These are phyloP conservation scores for Thalassoma bifasciatum DNA, from an alignment of 2,113 vertebrate genomes.

Conservation along the genomic window DNA sequence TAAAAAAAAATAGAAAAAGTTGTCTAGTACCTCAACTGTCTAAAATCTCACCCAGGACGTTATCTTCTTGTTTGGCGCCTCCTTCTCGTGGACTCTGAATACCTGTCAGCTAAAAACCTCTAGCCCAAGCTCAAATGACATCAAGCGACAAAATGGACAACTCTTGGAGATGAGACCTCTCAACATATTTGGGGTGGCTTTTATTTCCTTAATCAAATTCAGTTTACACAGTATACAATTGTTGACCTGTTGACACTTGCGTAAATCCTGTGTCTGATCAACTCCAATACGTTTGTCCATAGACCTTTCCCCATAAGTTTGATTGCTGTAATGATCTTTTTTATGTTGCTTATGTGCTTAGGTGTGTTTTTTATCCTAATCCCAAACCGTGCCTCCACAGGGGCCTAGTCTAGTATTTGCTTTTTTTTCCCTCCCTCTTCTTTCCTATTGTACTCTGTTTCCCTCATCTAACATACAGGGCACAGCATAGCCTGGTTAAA, in stretches of 20 bases:
- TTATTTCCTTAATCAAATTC: slow-evolving; percentile 87
- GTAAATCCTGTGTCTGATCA: slow-evolving; percentile 91
- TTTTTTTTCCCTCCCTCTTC: too few relatives aligned
- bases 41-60: slow-evolving; percentile 49
- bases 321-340: too few relatives aligned
- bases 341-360: too few relatives aligned
- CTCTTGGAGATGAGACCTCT: slow-evolving; percentile 94
- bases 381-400: too few relatives aligned
- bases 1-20: slow-evolving; percentile 49
- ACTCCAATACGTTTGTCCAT: slow-evolving; percentile 85
- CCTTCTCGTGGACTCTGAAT: slow-evolving; percentile 39
- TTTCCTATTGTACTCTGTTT: too few relatives aligned
- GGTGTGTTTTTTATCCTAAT: too few relatives aligned
- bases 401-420: too few relatives aligned
- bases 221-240: slow-evolving; percentile 97
- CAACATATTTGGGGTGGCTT: slow-evolving; percentile 78
- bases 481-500: too few relatives aligned
- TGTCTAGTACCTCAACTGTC: slow-evolving; percentile 45
- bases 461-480: too few relatives aligned
- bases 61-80: slow-evolving; percentile 37
- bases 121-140: slow-evolving; percentile 73
- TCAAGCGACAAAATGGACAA: slow-evolving; percentile 99
- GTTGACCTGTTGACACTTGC: slow-evolving; percentile 93
- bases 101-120: slow-evolving; percentile 60
- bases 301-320: too few relatives aligned